Evolutionary conservation across 2,888 invertebrate species (phyloP), one percentile per base, ranked within the genome.

Genomic region (Trachelus iudaicus): DNA sequence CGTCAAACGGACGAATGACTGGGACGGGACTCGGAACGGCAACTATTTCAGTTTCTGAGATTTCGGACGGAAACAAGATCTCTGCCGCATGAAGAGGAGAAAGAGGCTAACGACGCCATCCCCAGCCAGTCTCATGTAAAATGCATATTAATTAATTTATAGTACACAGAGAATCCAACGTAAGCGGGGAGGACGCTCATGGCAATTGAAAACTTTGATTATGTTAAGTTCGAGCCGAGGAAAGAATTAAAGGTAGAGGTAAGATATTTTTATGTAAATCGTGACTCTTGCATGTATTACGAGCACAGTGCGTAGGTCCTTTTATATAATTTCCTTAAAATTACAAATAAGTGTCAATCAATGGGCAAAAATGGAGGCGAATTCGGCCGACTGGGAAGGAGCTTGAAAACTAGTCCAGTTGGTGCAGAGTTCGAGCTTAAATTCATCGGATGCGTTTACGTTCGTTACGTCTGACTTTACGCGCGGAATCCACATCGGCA

Each of bases 111-210:
- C 34, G 69, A 73, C n/a, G 69, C 9, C 68, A 73, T 33, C 34
- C n/a, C 11, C 69, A 75, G 11, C 34, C 34, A 37, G 69, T 23
- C 34, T 73, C 71, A 77, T 73, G 75, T 69, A 11, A 33, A 23
- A 71, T 79, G 74, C 77, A 79, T 79, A 79, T 79, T 80, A 80
- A 79, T 30, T 73, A 74, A 56, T 69, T 77, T 76, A 79, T 79
- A 76, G 77, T 35, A 3, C 35, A 80, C 76, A 80, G 76, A 77
- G 75, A 79, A 76, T 69, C 73, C 69, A 34, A 1, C 34, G 56
- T 30, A 69, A 23, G 23, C 31, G 15, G 12, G 11, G 56, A 77
- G 69, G 30, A 69, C 9, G 56, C 2, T 56, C 6, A 56, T 2
- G 56, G 9, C 2, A 2, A 23, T 1, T 23, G 0, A 9, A 56